Conservation (phyloP, 2,797 vertebrate species). For the Fistularia tabacaria region DNA sequence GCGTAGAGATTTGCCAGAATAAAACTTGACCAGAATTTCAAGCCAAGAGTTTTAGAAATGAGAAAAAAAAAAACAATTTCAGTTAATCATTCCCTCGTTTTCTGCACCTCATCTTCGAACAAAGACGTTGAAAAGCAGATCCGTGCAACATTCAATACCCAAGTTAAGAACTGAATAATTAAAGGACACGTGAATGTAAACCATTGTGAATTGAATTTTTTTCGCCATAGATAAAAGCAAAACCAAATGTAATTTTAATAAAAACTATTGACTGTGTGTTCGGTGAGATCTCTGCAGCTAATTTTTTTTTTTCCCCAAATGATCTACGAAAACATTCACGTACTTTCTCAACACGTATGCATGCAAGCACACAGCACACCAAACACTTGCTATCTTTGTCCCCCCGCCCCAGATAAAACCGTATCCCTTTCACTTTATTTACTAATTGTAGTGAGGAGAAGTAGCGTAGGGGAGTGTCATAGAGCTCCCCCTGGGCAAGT, state of each 20-base stretch:
- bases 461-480: neutral
- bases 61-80: too few relatives aligned
- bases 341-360: too few relatives aligned
- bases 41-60: neutral
- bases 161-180: neutral
- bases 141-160: neutral
- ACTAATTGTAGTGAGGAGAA: neutral
- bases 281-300: too few relatives aligned
- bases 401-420: too few relatives aligned
- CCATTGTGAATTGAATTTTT: neutral
- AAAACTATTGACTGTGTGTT: too few relatives aligned
- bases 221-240: too few relatives aligned
- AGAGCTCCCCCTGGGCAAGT: too few relatives aligned
- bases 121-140: neutral
- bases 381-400: too few relatives aligned
- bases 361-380: too few relatives aligned
- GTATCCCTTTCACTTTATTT: neutral
- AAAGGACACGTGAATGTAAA: neutral
- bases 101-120: neutral
- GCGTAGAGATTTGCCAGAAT: constrained; percentile 1
- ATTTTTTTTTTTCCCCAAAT: neutral
- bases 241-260: too few relatives aligned
- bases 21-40: neutral
- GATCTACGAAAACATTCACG: too few relatives aligned
- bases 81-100: neutral